A percentile compares a stretch with the other conserved stretches of the same genome.
phyloP scores from a whole-genome alignment of 2,797 vertebrate species.

The Catamblyrhynchus diadema region DNA sequence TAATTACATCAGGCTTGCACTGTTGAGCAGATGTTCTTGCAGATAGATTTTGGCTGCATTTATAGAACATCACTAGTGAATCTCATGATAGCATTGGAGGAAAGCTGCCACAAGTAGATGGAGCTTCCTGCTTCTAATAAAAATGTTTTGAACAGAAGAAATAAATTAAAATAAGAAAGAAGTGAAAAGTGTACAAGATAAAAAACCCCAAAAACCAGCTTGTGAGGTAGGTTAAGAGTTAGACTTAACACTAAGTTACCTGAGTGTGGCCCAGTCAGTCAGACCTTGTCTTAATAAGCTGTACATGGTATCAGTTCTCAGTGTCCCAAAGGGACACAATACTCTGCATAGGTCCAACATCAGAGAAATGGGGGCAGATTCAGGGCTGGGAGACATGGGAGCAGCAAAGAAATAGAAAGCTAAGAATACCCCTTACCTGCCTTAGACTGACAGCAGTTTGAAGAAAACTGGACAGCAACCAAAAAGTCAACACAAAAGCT shows the following conservation, averaged over 20 bases:
- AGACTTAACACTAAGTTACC: not conserved
- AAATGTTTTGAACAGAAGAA: conserved; percentile 13
- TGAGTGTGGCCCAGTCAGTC: not conserved
- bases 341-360: not conserved
- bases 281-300: not conserved
- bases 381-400: not conserved
- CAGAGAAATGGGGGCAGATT: not conserved
- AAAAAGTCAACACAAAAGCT: not conserved
- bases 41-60: conserved; percentile 80
- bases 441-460: not conserved
- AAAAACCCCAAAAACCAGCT: too few relatives aligned
- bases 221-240: too few relatives aligned
- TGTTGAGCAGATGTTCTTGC: conserved; percentile 79
- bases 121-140: conserved; percentile 36
- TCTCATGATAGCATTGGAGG: conserved; percentile 62
- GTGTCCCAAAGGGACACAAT: not conserved
- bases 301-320: not conserved
- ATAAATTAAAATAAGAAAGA: not conserved
- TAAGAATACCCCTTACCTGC: not conserved
- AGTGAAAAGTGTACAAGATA: not conserved
- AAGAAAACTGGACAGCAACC: not conserved
- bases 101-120: conserved; percentile 54
- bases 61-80: conserved; percentile 67
- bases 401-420: not conserved
- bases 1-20: conserved; percentile 81